These are phyloP conservation scores for Dendrolimus pini DNA, from an alignment of 2,888 invertebrate genomes.

Conservation along the genomic window DNA sequence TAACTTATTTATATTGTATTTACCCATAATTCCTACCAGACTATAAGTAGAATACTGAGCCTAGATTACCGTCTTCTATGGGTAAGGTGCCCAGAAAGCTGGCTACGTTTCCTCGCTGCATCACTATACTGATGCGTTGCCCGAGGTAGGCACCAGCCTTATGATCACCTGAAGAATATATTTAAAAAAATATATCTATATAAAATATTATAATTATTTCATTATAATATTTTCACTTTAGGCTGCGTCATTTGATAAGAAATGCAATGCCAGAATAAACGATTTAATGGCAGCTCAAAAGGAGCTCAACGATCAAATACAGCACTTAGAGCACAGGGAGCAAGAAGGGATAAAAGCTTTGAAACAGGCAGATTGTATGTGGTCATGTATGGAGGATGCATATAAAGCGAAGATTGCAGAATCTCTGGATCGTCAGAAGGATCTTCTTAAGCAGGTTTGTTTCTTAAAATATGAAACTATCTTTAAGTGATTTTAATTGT, in stretches of 20 bases:
- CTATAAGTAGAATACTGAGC: too few relatives aligned
- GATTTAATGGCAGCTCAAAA: slow-evolving; percentile 72
- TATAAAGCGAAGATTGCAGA: slow-evolving; percentile 57
- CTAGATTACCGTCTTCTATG: too few relatives aligned
- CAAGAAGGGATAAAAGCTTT: slow-evolving; percentile 69
- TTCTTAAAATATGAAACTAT: not conserved
- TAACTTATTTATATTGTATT: too few relatives aligned
- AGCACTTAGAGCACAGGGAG: slow-evolving; percentile 76
- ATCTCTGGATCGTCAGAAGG: slow-evolving; percentile 40
- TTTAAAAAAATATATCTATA: too few relatives aligned
- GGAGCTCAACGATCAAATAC: slow-evolving; percentile 68
- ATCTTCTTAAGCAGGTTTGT: slow-evolving; percentile 37
- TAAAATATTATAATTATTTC: too few relatives aligned
- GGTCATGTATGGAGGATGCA: slow-evolving; percentile 67
- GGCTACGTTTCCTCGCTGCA: too few relatives aligned
- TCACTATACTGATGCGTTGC: too few relatives aligned
- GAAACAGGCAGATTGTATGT: slow-evolving; percentile 75
- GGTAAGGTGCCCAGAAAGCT: too few relatives aligned
- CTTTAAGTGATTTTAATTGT: not conserved
- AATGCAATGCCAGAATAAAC: slow-evolving; percentile 54
- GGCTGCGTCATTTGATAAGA: slow-evolving; percentile 51
- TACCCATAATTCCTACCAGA: too few relatives aligned
- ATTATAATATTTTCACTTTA: not conserved
- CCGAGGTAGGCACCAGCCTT: too few relatives aligned
- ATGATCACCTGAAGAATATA: too few relatives aligned